Evolutionary conservation across 1,140 invertebrate genomes (phyloP).

Genomic region (Drosophila nigrodunni): DNA sequence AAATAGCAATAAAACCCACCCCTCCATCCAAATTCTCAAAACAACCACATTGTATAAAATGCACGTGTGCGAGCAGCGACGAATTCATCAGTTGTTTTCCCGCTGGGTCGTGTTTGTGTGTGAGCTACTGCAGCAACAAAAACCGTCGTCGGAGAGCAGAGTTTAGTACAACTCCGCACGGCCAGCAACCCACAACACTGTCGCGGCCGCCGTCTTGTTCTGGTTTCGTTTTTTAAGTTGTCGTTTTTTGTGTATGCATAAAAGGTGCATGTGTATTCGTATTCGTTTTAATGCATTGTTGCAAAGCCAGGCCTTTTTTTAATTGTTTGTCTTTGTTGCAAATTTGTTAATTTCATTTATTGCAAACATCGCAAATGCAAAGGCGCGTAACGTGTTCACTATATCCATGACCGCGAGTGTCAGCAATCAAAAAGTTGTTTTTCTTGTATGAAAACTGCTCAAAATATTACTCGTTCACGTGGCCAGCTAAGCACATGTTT

Average conservation of each 20-base stretch:
- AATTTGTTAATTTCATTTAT: constrained; percentile 24
- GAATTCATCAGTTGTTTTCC: constrained; percentile 28
- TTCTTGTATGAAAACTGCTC: constrained; percentile 48
- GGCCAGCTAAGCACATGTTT: constrained; percentile 56
- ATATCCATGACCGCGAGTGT: constrained; percentile 41
- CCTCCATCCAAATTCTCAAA: background rate
- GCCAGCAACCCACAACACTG: constrained; percentile 59
- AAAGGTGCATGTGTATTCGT: constrained; percentile 45
- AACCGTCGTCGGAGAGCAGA: constrained; percentile 47
- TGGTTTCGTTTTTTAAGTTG: constrained; percentile 56
- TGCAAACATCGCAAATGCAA: constrained; percentile 20
- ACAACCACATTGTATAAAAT: constrained; percentile 1
- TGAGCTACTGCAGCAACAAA: constrained; percentile 52
- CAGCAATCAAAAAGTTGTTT: constrained; percentile 31
- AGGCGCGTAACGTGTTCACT: constrained; percentile 35
- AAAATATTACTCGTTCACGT: constrained; percentile 54
- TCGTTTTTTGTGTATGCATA: constrained; percentile 58
- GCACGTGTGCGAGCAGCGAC: background rate
- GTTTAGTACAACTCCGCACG: constrained; percentile 67
- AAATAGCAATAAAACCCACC: background rate
- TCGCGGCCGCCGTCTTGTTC: constrained; percentile 58
- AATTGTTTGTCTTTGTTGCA: constrained; percentile 7
- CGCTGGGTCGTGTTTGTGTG: constrained; percentile 42
- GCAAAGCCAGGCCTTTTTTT: constrained; percentile 8
- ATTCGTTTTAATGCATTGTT: constrained; percentile 37